Base-by-base conservation (phyloP, 2,113 vertebrate species). In the Ailuropoda melanoleuca region DNA sequence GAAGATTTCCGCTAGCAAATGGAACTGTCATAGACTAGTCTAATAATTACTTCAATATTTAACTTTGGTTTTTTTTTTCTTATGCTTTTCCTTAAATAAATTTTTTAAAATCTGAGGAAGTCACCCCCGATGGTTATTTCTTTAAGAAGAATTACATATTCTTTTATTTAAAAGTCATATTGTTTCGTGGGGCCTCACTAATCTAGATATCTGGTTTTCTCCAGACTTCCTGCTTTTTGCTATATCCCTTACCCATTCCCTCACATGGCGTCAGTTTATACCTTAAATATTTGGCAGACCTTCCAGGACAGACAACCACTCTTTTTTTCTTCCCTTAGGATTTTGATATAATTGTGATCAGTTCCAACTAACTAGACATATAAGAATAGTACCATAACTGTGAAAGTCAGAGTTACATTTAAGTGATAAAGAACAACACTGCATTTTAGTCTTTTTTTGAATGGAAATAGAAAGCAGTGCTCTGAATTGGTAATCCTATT, bases 211-310 rank as follows among this genome's bases (percentile, higher is more conserved):
- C 4, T 48, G 9, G 17, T 84, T 88, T 88, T 80, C 46, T 75
- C 26, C 4, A 58, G 74, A 89, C 34, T 81, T 75, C 48, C 53
- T 72, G 4, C 12, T 34, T 55, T 58, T 2, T 13, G 23, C 4
- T 12, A 18, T 18, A 5, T 2, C 14, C 6, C 8, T 50, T 58
- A 10, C 4, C 39, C 13, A 23, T 0, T 0, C 1, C 6, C 12
- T 85, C 24, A 39, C 5, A 17, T 9, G 18, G 39, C 19, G 10
- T 43, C 6, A 55, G 19, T 24, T 17, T 58, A 53, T n/a, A 74
- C 37, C 68, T 48, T 86, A 83, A 93, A 77, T 50, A 70, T 62
- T 80, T 60, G 64, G 24, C 18, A 55, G 58, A 53, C 3, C 21
- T 37, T 86, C 80, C 39, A 74, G 58, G 46, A 58, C 37, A 70